Evolutionary conservation across 2,888 invertebrate species (phyloP), one percentile per base, ranked within the genome.

Genomic region (Euzophera pinguis): DNA sequence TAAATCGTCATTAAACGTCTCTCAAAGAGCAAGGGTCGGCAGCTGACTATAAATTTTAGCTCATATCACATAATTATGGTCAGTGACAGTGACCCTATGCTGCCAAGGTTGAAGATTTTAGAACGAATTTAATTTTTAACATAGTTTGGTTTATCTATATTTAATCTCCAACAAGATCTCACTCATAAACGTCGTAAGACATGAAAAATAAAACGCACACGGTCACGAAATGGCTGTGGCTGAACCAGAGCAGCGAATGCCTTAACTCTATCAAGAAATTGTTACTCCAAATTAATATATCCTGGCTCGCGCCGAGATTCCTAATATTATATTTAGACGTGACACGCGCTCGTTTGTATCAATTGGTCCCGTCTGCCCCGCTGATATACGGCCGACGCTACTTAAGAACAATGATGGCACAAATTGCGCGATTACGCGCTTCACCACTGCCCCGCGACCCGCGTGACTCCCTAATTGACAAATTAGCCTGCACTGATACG

Each of bases 321-420:
- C 88, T 89, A 90, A 90, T 90, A 90, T 90, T 90, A 90, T 90
- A 90, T 90, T 89, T 90, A 90, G 90, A 89, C 88, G 82, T 89
- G 90, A 90, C 90, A 89, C 81, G 80, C 81, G 85, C 88, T 88
- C 90, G 85, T 90, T 90, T 90, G 86, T 90, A 87, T 86, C 90
- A 90, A 90, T 90, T 90, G 90, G 76, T 73, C 78, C 80, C 83
- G 88, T 88, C 89, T 88, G 83, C 82, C 73, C 71, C 76, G 69
- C 87, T 90, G 89, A 90, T 89, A 83, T 85, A 89, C 84, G 85
- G 82, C 81, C 81, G 81, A 83, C 83, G 80, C 86, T 89, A 90
- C 89, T 88, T 89, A 88, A 87, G 81, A 88, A 90, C 90, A 90
- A 89, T 89, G 84, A 89, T 80, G 84, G 79, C 76, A 86, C 78